phyloP scores from a whole-genome alignment of 2,113 vertebrate genomes.

The rabbit (Oryctolagus cuniculus) region mOryCun1.1 NC_091433.1:169554501-169555000 shows the following conservation, averaged over 20 bases:
- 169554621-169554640: not conserved
- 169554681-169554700: conserved; percentile 61
- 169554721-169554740: conserved; percentile 69
- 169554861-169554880: not conserved
- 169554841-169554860: conserved; percentile 8
- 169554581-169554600: conserved; percentile 64
- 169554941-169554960: not conserved
- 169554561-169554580: conserved; percentile 14
- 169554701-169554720: conserved; percentile 62
- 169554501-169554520: conserved; percentile 54
- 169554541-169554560: conserved; percentile 27
- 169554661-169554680: conserved; percentile 41
- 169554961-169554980: not conserved
- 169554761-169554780: conserved; percentile 68
- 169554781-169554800: conserved; percentile 47
- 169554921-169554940: not conserved
- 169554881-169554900: conserved; percentile 27
- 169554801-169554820: conserved; percentile 54
- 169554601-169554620: conserved; percentile 25
- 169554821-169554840: not conserved
- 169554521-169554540: conserved; percentile 42
- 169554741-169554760: conserved; percentile 60
- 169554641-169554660: conserved; percentile 48
- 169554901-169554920: not conserved
- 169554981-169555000: not conserved